Evolutionary conservation across 2,113 vertebrate species (phyloP).

Genomic region (Thermophis baileyi): DNA sequence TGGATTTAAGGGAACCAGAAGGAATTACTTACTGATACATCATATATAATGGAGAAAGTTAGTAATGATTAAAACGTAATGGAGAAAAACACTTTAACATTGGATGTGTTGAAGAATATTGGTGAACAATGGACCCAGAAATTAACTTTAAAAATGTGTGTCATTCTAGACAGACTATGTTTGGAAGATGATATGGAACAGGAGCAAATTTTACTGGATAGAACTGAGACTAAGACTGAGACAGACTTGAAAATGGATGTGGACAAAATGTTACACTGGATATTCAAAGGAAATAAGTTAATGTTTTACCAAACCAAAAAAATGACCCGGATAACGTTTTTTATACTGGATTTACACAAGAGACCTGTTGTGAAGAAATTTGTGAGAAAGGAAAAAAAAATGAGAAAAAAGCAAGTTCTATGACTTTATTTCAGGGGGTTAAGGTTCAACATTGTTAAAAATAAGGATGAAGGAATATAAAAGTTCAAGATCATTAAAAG

Average conservation of each 20-base stretch:
- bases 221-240: neutral
- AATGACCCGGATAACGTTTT: neutral
- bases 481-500: neutral
- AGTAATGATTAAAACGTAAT: neutral
- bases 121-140: neutral
- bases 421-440: neutral
- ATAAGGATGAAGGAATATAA: neutral
- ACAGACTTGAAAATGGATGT: neutral
- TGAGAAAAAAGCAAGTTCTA: neutral
- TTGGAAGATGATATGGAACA: neutral
- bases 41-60: neutral
- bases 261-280: neutral
- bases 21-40: neutral
- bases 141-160: neutral
- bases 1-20: neutral
- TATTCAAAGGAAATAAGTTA: neutral
- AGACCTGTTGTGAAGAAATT: neutral
- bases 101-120: neutral
- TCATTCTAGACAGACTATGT: neutral
- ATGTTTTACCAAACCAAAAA: neutral
- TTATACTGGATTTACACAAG: neutral
- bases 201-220: neutral
- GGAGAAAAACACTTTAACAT: neutral
- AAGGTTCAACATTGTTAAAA: neutral
- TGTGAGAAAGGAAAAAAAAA: neutral